These are phyloP conservation scores for Cynodonichthys magdalenae DNA, from an alignment of 2,797 vertebrate genomes.

Conservation along the genomic window DNA sequence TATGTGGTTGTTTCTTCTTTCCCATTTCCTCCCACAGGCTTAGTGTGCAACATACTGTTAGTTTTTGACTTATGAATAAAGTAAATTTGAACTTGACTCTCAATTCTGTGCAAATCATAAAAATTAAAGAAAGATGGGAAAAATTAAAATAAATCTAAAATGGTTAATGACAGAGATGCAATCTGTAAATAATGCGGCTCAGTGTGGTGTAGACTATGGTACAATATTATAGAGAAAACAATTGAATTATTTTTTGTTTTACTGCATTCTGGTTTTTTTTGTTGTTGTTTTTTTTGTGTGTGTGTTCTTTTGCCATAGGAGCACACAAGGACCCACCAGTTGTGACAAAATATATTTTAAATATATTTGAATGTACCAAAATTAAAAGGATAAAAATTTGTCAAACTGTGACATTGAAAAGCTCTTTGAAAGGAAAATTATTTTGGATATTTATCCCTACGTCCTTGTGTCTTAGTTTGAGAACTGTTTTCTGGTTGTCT, in stretches of 20 bases:
- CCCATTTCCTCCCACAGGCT: slow-evolving; percentile 59
- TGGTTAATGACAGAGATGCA: slow-evolving; percentile 57
- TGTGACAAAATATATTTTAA: background rate
- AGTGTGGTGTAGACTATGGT: slow-evolving; percentile 24
- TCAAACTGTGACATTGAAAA: slow-evolving; percentile 16
- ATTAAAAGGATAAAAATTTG: slow-evolving; percentile 4
- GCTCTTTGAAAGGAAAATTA: background rate
- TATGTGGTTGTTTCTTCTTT: slow-evolving; percentile 66
- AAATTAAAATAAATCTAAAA: slow-evolving; percentile 53
- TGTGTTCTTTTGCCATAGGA: slow-evolving; percentile 1
- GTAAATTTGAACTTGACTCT: slow-evolving; percentile 67
- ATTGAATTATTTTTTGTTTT: slow-evolving; percentile 1
- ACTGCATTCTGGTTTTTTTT: background rate
- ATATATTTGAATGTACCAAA: background rate
- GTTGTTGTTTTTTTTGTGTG: background rate
- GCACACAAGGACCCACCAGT: background rate
- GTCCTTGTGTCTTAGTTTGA: slow-evolving; percentile 1
- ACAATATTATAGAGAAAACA: slow-evolving; percentile 37
- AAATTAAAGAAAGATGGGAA: slow-evolving; percentile 54
- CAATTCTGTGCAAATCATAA: slow-evolving; percentile 63
- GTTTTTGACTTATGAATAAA: slow-evolving; percentile 72
- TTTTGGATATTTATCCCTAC: slow-evolving; percentile 2
- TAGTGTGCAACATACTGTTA: slow-evolving; percentile 54
- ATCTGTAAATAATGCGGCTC: slow-evolving; percentile 48
- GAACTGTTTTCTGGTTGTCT: background rate